Evolutionary conservation across 2,888 invertebrate species (phyloP).

Genomic region (Thymelicus sylvestris): DNA sequence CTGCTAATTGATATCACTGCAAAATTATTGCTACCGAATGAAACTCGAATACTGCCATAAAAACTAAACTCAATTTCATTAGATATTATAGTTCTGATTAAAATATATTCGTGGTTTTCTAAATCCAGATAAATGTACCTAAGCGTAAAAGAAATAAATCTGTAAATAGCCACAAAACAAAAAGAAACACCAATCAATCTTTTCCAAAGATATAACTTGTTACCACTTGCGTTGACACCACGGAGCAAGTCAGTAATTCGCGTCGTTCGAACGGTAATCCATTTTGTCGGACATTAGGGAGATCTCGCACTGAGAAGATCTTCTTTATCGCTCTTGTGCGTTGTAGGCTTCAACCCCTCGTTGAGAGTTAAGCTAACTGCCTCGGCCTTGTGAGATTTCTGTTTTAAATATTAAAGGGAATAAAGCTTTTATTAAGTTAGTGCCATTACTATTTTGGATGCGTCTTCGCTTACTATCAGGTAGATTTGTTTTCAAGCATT

Average conservation of each 20-base stretch:
- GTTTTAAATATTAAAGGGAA: too few relatives aligned
- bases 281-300: slow-evolving; percentile 75
- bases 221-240: slow-evolving; percentile 28
- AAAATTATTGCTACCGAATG: too few relatives aligned
- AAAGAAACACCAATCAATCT: slow-evolving; percentile 17
- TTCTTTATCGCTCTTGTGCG: slow-evolving; percentile 74
- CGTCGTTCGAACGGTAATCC: slow-evolving; percentile 65
- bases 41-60: too few relatives aligned
- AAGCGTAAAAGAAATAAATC: background rate
- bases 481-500: too few relatives aligned
- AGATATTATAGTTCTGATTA: too few relatives aligned
- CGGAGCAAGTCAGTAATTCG: slow-evolving; percentile 47
- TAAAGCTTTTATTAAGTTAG: too few relatives aligned
- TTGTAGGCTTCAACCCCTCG: slow-evolving; percentile 40
- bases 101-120: background rate
- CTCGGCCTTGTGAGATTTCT: slow-evolving; percentile 5
- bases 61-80: too few relatives aligned
- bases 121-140: background rate
- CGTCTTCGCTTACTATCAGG: too few relatives aligned
- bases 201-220: slow-evolving; percentile 22
- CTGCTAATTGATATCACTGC: too few relatives aligned
- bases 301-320: slow-evolving; percentile 77
- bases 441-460: too few relatives aligned
- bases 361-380: slow-evolving; percentile 9
- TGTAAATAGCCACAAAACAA: background rate